Base-by-base conservation (phyloP, 2,888 invertebrate genomes). In the Cantharis flavilabris region DNA sequence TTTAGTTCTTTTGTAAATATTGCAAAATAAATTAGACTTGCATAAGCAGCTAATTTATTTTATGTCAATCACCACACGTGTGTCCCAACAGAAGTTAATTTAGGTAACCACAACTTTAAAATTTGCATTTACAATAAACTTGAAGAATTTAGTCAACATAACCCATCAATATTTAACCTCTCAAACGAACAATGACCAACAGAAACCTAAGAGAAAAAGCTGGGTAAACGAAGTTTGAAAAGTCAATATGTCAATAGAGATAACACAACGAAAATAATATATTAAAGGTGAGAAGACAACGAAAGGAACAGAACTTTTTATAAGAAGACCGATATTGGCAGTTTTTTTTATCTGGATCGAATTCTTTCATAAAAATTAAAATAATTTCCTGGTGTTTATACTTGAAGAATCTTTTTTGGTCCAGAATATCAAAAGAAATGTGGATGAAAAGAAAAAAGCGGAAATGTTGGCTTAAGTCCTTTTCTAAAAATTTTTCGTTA, bases 241-340 rank as follows among this genome's bases (percentile, higher is more conserved):
- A 23, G 70, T 77, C 74, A 64, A 74, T 70, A 64, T 71, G 77
- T 77, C 77, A 77, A 77, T 75, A 77, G 72, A 72, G 74, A 77
- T 77, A 75, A 70, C 71, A 49, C 49, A 49, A 16, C 23, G 69
- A 72, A 73, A 72, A 71, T 49, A 69, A 20, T 65, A 75, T 63
- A 71, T 74, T 11, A 70, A 30, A 75, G 75, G 72, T 77, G 77
- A 77, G 70, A 28, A 67, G 23, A 67, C 49, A 67, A 67, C 26
- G 26, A 67, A 23, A 67, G 3, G 23, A 18, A 65, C 20, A 33
- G 11, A 33, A 13, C 33, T 33, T 33, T 33, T 33, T 33, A 49
- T 49, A 9, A 49, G 26, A 4, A 49, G 23, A 4, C 23, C n/a
- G n/a, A n/a, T n/a, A n/a, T n/a, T n/a, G n/a, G n/a, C n/a, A n/a